Evolutionary conservation across 1,140 invertebrate species (phyloP).

Genomic region (Nylanderia fulva): DNA sequence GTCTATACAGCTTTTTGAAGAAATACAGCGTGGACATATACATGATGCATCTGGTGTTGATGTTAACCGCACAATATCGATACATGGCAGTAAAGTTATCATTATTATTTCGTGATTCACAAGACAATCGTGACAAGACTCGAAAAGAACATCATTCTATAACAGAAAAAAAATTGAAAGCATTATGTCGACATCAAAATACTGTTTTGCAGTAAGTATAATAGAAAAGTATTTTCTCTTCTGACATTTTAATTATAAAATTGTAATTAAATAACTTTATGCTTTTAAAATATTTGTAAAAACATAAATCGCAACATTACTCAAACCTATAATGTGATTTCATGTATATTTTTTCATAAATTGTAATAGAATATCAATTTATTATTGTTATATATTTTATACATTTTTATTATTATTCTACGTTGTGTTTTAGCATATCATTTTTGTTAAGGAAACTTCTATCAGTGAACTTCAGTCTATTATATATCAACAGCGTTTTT

Average conservation of each 20-base stretch:
- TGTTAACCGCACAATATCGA: conserved; percentile 69
- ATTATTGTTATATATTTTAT: neutral
- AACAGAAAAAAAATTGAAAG: neutral
- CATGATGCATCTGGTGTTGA: conserved; percentile 65
- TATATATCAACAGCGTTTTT: conserved; percentile 70
- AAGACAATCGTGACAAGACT: neutral
- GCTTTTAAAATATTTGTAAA: neutral
- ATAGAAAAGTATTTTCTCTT: neutral
- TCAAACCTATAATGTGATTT: neutral
- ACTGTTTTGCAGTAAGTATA: conserved; percentile 21
- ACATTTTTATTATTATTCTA: neutral
- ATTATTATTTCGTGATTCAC: conserved; percentile 4
- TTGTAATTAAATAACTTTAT: neutral
- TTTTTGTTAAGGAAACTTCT: conserved; percentile 60
- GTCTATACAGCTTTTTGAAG: conserved; percentile 5
- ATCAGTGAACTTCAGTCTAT: conserved; percentile 61
- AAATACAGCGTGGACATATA: conserved; percentile 71
- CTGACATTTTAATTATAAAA: too few species aligned
- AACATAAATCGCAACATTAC: neutral
- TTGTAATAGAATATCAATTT: neutral
- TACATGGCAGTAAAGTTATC: conserved; percentile 54
- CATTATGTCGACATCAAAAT: conserved; percentile 30
- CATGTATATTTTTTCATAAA: neutral
- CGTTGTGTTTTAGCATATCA: conserved; percentile 58
- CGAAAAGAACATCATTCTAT: neutral